These are phyloP conservation scores for Tenualosa ilisha DNA, from an alignment of 2,797 vertebrate genomes.

Conservation along the genomic window DNA sequence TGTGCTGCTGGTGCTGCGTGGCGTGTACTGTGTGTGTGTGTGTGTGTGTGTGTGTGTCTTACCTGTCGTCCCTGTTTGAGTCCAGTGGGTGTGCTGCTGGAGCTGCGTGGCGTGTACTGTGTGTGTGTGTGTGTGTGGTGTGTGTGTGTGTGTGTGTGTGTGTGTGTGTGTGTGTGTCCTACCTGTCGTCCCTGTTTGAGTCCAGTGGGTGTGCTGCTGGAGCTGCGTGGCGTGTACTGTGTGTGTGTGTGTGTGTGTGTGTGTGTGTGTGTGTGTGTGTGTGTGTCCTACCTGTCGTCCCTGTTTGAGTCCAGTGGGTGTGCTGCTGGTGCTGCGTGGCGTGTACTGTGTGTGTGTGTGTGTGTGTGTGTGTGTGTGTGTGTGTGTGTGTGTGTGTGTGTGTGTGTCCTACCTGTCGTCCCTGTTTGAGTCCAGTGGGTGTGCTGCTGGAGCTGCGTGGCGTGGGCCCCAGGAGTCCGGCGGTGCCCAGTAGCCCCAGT, in stretches of 20 bases:
- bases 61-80: constrained; percentile 80
- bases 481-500: constrained; percentile 85
- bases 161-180: constrained; percentile 4
- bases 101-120: no score
- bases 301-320: constrained; percentile 90
- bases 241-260: neutral
- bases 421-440: constrained; percentile 91
- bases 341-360: constrained; percentile 59
- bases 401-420: constrained; percentile 85
- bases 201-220: constrained; percentile 85
- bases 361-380: constrained; percentile 18
- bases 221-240: constrained; percentile 77
- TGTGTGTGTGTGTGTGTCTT: neutral
- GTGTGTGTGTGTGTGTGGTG: constrained; percentile 68
- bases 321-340: constrained; percentile 83
- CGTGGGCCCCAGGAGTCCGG: constrained; percentile 83
- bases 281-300: constrained; percentile 85
- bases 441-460: constrained; percentile 85
- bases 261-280: neutral
- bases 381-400: constrained; percentile 19
- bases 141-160: no score
- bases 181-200: constrained; percentile 95
- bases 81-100: constrained; percentile 85
- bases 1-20: constrained; percentile 83
- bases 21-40: constrained; percentile 81